Percentiles rank a stretch among this genome's conserved stretches.
Evolutionary conservation across 2,797 vertebrate genomes (phyloP).

Genomic region (Poecilia velifera): DNA sequence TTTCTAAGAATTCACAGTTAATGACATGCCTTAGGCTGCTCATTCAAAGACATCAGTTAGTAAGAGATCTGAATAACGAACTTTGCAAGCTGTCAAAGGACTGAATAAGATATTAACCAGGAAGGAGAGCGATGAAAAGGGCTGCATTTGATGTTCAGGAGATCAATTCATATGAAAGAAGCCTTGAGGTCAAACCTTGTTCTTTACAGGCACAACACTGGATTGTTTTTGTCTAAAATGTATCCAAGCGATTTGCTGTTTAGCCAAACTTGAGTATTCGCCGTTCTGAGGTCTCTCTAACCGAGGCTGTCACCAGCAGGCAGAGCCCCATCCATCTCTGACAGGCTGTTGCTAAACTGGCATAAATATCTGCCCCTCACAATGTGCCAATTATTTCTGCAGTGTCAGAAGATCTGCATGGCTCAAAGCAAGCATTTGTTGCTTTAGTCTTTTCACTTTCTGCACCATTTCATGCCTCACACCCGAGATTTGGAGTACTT

Average conservation of each 20-base stretch:
- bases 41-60: constrained; percentile 32
- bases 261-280: constrained; percentile 63
- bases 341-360: constrained; percentile 65
- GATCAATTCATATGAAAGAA: constrained; percentile 29
- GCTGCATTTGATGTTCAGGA: constrained; percentile 45
- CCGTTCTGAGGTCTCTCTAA: constrained; percentile 64
- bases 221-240: constrained; percentile 67
- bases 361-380: constrained; percentile 71
- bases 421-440: constrained; percentile 35
- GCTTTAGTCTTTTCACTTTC: constrained; percentile 43
- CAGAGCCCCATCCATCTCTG: constrained; percentile 68
- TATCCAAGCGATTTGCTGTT: constrained; percentile 49
- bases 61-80: constrained; percentile 40
- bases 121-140: constrained; percentile 41
- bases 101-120: constrained; percentile 49
- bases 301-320: constrained; percentile 66
- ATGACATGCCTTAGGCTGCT: constrained; percentile 51
- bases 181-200: constrained; percentile 61
- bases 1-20: constrained; percentile 50
- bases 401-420: constrained; percentile 54
- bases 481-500: constrained; percentile 15
- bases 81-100: constrained; percentile 52
- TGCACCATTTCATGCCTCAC: constrained; percentile 34
- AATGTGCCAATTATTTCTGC: constrained; percentile 67
- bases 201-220: constrained; percentile 15